Percentiles rank a stretch among this genome's conserved stretches.
phyloP scores from a whole-genome alignment of 2,113 vertebrate species.

The Chlamydotis undulata region DNA sequence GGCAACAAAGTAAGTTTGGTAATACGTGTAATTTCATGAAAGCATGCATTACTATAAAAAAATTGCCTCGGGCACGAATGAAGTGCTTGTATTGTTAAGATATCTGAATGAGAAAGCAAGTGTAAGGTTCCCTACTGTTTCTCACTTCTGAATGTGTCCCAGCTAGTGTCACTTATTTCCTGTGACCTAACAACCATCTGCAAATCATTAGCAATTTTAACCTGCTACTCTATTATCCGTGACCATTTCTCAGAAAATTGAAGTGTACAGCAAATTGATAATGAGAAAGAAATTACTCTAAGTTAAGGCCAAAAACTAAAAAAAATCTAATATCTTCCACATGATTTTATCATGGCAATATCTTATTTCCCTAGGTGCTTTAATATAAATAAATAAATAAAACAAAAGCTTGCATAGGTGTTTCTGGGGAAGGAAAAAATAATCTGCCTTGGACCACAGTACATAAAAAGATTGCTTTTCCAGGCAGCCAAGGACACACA shows the following conservation, averaged over 20 bases:
- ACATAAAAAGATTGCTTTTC: not conserved
- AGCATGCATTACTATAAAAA: not conserved
- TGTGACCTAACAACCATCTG: not conserved
- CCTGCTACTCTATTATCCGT: not conserved
- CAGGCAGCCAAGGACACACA: not conserved
- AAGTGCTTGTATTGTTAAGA: not conserved
- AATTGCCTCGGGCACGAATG: not conserved
- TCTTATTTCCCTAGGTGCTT: not conserved
- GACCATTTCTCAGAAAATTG: not conserved
- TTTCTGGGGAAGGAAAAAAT: not conserved
- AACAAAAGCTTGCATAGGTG: not conserved
- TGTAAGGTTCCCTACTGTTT: not conserved
- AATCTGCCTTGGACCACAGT: not conserved
- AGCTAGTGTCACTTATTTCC: not conserved
- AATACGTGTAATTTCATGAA: not conserved
- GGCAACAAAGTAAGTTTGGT: slow-evolving; percentile 90
- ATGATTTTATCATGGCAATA: not conserved
- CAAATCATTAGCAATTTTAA: not conserved
- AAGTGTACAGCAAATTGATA: not conserved
- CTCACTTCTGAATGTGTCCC: not conserved
- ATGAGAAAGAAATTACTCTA: not conserved
- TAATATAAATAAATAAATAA: not conserved
- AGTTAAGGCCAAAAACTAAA: not conserved
- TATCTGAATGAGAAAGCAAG: not conserved
- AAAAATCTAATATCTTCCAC: not conserved